Conservation (phyloP, 2,888 invertebrate species). For the Actias luna region DNA sequence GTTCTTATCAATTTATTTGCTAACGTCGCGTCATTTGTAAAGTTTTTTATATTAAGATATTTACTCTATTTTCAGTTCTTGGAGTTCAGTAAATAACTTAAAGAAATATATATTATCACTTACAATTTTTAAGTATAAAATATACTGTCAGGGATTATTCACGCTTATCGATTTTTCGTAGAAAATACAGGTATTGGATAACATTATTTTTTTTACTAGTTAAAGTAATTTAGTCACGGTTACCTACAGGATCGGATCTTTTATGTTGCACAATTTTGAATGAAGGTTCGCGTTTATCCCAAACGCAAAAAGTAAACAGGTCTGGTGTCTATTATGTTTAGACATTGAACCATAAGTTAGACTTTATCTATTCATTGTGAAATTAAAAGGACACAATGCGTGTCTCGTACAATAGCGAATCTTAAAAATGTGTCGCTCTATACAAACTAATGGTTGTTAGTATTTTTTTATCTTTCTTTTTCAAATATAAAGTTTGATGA, state of each 20-base stretch:
- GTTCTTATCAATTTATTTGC: conserved; percentile 58
- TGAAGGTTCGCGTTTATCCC: conserved; percentile 61
- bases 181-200: conserved; percentile 45
- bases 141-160: neutral
- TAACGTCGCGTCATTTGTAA: conserved; percentile 47
- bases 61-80: neutral
- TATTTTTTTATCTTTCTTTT: conserved; percentile 49
- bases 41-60: conserved; percentile 1
- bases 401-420: conserved; percentile 64
- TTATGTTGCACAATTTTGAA: conserved; percentile 75
- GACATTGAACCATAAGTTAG: conserved; percentile 73
- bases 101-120: neutral
- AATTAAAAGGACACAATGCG: conserved; percentile 66
- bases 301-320: conserved; percentile 74
- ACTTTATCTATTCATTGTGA: conserved; percentile 73
- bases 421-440: conserved; percentile 60
- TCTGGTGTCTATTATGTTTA: conserved; percentile 58
- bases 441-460: conserved; percentile 48
- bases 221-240: conserved; percentile 65
- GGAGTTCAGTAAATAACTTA: neutral
- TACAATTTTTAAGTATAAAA: neutral
- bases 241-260: conserved; percentile 65
- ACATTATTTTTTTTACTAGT: conserved; percentile 40
- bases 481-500: conserved; percentile 45
- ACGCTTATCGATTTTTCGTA: conserved; percentile 19